phyloP scores from a whole-genome alignment of 2,113 vertebrate species.

The Sinocyclocheilus anshuiensis region DNA sequence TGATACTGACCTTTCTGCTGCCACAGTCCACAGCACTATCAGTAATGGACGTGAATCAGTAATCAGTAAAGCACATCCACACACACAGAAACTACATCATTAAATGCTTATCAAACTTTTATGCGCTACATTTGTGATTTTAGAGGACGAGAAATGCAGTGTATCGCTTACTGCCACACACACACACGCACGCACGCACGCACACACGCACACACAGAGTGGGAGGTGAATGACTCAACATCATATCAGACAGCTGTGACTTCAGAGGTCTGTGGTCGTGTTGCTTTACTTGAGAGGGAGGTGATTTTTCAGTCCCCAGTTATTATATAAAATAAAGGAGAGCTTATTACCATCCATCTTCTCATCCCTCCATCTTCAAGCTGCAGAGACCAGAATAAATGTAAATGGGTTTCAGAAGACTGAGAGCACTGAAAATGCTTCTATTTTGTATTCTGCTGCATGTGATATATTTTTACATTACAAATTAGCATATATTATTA shows the following conservation, averaged over 20 bases:
- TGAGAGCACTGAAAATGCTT: not conserved
- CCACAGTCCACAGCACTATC: not conserved
- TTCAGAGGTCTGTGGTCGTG: conserved; percentile 19
- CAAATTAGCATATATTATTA: not conserved
- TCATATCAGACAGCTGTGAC: conserved; percentile 42
- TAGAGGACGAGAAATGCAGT: not conserved
- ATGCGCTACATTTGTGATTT: not conserved
- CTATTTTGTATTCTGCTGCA: not conserved
- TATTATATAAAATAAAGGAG: conserved; percentile 19
- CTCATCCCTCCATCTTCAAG: not conserved
- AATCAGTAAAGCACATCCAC: conserved; percentile 2
- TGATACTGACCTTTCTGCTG: conserved; percentile 8
- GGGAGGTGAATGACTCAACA: conserved; percentile 41
- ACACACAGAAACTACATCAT: not conserved
- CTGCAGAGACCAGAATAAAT: not conserved
- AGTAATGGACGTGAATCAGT: not conserved
- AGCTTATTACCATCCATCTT: conserved; percentile 18
- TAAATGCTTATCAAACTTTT: not conserved
- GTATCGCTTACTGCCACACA: not conserved
- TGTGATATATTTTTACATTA: not conserved
- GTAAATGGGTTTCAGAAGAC: conserved; percentile 8
- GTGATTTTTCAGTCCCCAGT: not conserved
- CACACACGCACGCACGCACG: not conserved
- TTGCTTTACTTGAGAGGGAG: conserved; percentile 19
- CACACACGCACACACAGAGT: not conserved